phyloP scores from a whole-genome alignment of 2,888 invertebrate species.

The Tridacna crocea region DNA sequence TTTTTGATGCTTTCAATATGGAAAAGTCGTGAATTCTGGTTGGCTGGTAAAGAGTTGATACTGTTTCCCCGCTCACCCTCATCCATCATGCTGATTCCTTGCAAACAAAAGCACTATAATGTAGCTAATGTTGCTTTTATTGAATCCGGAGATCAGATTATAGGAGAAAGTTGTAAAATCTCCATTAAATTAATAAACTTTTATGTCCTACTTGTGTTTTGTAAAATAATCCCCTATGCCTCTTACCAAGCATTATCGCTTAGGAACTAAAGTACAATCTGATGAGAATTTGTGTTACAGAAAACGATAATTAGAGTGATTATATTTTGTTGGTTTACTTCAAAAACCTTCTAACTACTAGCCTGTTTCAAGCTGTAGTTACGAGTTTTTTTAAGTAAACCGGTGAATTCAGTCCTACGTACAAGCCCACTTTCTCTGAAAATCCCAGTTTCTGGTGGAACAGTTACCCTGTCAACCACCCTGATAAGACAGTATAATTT shows the following conservation, averaged over 20 bases:
- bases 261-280: no score
- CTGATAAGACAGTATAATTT: no score
- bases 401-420: no score
- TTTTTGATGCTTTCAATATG: background rate
- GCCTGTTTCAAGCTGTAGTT: no score
- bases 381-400: no score
- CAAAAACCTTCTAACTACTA: no score
- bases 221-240: constrained; percentile 16
- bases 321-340: no score
- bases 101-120: constrained; percentile 16
- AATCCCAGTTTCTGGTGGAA: no score
- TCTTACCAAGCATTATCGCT: background rate
- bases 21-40: background rate
- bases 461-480: no score
- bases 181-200: constrained; percentile 30
- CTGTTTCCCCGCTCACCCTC: background rate
- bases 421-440: no score
- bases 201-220: constrained; percentile 22
- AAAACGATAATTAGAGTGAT: no score
- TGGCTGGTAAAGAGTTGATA: background rate
- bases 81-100: constrained; percentile 14
- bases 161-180: constrained; percentile 22
- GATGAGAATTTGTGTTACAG: no score
- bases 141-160: constrained; percentile 22
- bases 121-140: constrained; percentile 24